phyloP scores from a whole-genome alignment of 2,888 invertebrate species.

The Macaria notata region DNA sequence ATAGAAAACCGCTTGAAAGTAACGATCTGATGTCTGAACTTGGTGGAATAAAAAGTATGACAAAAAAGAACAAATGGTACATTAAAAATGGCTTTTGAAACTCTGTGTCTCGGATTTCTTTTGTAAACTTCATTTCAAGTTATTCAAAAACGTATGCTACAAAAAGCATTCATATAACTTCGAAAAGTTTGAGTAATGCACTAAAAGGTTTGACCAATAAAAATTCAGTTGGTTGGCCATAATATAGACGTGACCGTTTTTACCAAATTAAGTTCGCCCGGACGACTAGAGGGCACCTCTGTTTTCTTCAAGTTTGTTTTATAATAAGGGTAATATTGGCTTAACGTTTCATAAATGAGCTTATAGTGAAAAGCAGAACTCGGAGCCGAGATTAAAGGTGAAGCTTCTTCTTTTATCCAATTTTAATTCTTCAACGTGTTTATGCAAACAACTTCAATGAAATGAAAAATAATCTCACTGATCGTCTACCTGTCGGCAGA shows the following conservation, averaged over 20 bases:
- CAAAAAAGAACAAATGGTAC: too few relatives aligned
- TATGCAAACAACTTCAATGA: too few relatives aligned
- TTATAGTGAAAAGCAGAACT: constrained; percentile 19
- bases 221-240: constrained; percentile 11
- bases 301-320: constrained; percentile 10
- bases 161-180: too few relatives aligned
- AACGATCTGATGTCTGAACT: too few relatives aligned
- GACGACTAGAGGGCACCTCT: constrained; percentile 21
- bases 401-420: neutral
- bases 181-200: constrained; percentile 15
- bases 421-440: neutral
- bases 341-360: constrained; percentile 14
- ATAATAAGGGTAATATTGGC: constrained; percentile 11
- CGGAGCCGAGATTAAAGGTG: neutral
- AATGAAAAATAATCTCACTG: too few relatives aligned
- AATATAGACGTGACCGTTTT: constrained; percentile 22
- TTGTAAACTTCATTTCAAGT: too few relatives aligned
- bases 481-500: too few relatives aligned
- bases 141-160: too few relatives aligned
- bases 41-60: too few relatives aligned
- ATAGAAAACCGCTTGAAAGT: neutral
- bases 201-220: constrained; percentile 21
- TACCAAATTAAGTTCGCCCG: constrained; percentile 18
- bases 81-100: too few relatives aligned
- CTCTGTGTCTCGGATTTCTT: too few relatives aligned